Percentiles rank a stretch among this genome's conserved stretches.
phyloP scores from a whole-genome alignment of 2,113 vertebrate species.

The Coturnix japonica region DNA sequence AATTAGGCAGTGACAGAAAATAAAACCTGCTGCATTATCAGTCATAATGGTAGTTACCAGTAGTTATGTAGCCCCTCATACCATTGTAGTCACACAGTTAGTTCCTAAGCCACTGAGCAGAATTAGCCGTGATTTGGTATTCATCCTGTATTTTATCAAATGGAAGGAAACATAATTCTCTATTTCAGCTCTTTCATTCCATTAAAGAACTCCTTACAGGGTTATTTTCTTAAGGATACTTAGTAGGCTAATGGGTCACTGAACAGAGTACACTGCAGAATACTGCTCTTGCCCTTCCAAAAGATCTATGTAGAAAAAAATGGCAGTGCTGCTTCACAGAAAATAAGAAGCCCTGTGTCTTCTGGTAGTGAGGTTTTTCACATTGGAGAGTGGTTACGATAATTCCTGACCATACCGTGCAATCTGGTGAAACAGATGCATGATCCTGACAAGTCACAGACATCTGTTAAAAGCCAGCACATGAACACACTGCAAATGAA shows the following conservation, averaged over 20 bases:
- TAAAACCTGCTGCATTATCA: slow-evolving; percentile 32
- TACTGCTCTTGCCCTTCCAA: neutral
- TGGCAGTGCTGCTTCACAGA: neutral
- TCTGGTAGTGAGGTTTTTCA: neutral
- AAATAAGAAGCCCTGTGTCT: neutral
- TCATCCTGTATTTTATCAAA: neutral
- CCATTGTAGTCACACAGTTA: neutral
- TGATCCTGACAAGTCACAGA: neutral
- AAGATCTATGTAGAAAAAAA: neutral
- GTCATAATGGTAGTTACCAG: slow-evolving; percentile 20
- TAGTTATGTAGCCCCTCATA: slow-evolving; percentile 1
- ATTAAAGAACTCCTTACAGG: neutral
- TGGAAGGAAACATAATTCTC: neutral
- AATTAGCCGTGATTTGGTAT: neutral
- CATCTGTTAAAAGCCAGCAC: neutral
- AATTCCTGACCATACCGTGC: neutral
- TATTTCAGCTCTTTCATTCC: neutral
- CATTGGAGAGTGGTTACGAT: neutral
- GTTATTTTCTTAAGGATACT: neutral
- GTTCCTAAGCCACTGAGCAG: neutral
- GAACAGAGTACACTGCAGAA: neutral
- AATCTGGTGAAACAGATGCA: neutral
- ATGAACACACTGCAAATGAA: neutral
- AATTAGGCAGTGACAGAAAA: slow-evolving; percentile 33
- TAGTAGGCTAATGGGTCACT: neutral